These are phyloP conservation scores for Macropus fuliginosus DNA, from an alignment of 2,797 vertebrate species.

Conservation along the genomic window DNA sequence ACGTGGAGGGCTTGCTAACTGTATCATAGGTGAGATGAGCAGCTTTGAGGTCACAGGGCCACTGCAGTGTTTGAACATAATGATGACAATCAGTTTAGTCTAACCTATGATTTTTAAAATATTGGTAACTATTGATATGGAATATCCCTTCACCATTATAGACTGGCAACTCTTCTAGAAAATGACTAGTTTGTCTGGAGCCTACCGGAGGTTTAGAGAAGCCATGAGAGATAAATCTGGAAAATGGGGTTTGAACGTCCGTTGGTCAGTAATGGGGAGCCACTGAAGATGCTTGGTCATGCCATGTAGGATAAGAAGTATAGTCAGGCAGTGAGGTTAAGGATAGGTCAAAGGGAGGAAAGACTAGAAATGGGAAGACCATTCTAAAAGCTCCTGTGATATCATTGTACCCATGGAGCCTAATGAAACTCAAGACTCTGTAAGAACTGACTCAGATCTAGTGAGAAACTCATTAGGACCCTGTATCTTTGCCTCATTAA, in stretches of 20 bases:
- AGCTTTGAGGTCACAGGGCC: not conserved
- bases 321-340: not conserved
- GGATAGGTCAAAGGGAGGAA: not conserved
- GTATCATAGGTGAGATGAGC: too few species aligned
- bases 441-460: not conserved
- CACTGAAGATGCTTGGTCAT: not conserved
- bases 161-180: not conserved
- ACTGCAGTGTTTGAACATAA: not conserved
- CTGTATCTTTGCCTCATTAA: rapidly evolving
- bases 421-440: not conserved
- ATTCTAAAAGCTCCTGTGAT: not conserved
- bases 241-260: not conserved
- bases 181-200: not conserved
- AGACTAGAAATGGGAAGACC: not conserved
- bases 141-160: not conserved
- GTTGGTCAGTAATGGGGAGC: not conserved
- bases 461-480: not conserved
- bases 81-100: not conserved
- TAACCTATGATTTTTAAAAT: not conserved
- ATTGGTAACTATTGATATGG: not conserved
- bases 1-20: too few species aligned
- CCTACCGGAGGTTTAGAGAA: rapidly evolving
- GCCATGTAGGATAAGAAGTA: rapidly evolving
- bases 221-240: not conserved
- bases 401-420: rapidly evolving